Evolutionary conservation across 2,113 vertebrate genomes (phyloP).

Genomic region (Nibea coibor): DNA sequence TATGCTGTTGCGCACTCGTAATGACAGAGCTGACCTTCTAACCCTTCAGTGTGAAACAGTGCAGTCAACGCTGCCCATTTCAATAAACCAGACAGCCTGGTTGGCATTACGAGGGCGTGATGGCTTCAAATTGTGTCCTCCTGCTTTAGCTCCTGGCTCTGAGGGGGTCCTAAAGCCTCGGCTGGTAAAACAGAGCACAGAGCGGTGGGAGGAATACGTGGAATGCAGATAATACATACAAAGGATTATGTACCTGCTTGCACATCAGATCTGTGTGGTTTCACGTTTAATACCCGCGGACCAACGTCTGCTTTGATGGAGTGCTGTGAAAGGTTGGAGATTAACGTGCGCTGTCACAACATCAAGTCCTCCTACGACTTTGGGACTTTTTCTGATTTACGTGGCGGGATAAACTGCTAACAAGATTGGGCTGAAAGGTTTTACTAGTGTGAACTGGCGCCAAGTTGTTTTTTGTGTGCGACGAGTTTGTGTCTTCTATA

Average conservation of each 20-base stretch:
- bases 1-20: slow-evolving; percentile 57
- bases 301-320: slow-evolving; percentile 64
- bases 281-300: slow-evolving; percentile 63
- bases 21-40: slow-evolving; percentile 75
- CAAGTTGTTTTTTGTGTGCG: neutral
- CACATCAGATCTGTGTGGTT: slow-evolving; percentile 64
- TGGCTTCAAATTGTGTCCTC: slow-evolving; percentile 71
- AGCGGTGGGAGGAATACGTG: slow-evolving; percentile 65
- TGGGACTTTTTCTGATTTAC: slow-evolving; percentile 45
- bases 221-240: slow-evolving; percentile 77
- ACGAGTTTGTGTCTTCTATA: slow-evolving; percentile 17
- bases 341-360: slow-evolving; percentile 51
- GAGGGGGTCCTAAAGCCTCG: slow-evolving; percentile 67
- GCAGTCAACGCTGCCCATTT: slow-evolving; percentile 59
- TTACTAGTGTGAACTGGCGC: slow-evolving; percentile 26
- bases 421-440: slow-evolving; percentile 36
- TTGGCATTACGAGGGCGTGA: slow-evolving; percentile 72
- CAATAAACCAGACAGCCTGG: slow-evolving; percentile 68
- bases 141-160: slow-evolving; percentile 53
- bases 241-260: slow-evolving; percentile 73
- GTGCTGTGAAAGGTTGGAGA: slow-evolving; percentile 61
- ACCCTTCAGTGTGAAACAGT: slow-evolving; percentile 73
- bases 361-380: slow-evolving; percentile 38
- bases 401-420: slow-evolving; percentile 24
- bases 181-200: slow-evolving; percentile 60